These are phyloP conservation scores for Nestor notabilis DNA, from an alignment of 2,113 vertebrate genomes.

Conservation along the genomic window DNA sequence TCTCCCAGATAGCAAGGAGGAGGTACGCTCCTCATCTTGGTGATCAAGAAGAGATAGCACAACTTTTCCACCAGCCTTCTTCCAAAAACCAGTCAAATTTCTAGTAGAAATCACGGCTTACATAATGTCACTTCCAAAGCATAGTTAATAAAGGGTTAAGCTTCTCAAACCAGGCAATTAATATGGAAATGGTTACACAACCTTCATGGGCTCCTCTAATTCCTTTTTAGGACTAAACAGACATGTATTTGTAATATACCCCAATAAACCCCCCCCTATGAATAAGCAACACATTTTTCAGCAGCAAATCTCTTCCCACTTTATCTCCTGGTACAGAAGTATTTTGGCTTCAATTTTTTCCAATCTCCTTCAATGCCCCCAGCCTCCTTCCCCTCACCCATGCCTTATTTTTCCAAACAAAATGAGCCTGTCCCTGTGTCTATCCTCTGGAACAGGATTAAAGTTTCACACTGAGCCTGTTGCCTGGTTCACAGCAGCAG, in stretches of 20 bases:
- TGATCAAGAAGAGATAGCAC: background rate
- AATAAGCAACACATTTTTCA: conserved; percentile 11
- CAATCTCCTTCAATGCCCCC: background rate
- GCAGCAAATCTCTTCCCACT: background rate
- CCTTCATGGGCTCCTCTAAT: background rate
- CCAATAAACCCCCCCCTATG: background rate
- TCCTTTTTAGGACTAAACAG: conserved; percentile 2
- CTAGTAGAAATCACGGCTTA: background rate
- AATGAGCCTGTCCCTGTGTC: background rate
- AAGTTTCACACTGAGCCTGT: conserved; percentile 4
- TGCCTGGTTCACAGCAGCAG: background rate
- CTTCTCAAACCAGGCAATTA: background rate
- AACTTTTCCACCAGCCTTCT: background rate
- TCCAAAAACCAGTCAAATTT: background rate
- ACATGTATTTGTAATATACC: background rate
- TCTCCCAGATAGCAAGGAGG: background rate
- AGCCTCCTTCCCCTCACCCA: background rate
- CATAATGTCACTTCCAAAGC: background rate
- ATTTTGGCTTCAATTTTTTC: background rate
- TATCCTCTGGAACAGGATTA: background rate
- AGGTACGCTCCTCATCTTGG: background rate
- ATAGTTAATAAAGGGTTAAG: background rate
- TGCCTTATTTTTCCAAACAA: background rate
- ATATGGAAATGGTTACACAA: conserved; percentile 24
- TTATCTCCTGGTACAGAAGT: background rate